Base-by-base conservation (phyloP, 2,113 vertebrate genomes). In the Oryzias melastigma region DNA sequence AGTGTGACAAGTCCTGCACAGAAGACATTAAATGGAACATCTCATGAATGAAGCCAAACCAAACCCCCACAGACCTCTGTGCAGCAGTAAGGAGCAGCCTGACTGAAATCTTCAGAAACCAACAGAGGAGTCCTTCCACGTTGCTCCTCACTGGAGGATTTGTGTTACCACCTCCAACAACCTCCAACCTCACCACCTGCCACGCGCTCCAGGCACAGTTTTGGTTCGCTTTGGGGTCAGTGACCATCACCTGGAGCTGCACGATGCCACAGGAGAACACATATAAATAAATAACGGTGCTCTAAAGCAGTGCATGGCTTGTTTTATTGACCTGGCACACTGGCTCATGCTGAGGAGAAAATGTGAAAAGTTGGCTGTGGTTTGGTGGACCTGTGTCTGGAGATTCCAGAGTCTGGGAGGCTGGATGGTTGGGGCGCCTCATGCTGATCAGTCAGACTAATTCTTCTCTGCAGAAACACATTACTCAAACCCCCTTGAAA, bases 221-320 rank as follows among this genome's bases (percentile, higher is more conserved):
- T 66, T 73, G 84, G 83, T 74, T 82, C 73, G 79, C 67, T 58
- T 18, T 7, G 41, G 79, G 84, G 85, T 90, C 85, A 86, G 66
- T 52, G 71, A 71, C 81, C 67, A 74, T 71, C 72, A 82, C 83
- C 77, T 73, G 71, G 58, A 81, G 84, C 65, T 68, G 73, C 68
- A 27, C 13, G 62, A 79, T 85, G 84, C 84, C 84, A 80, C 70
- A 52, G 53, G 75, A 81, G 73, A 40, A 82, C 68, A 81, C 87
- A 82, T 67, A 27, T 47, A 90, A 92, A 91, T 81, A 92, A 92
- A 91, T 65, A 91, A 49, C 59, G 68, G 52, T 44, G 78, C 73
- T 87, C 75, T 78, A 56, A 84, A 85, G 80, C 73, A 75, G 84
- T 69, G 25, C 73, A 81, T 65, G 77, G 67, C 65, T 69, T 8